These are phyloP conservation scores for Gila robusta DNA, from an alignment of 2,797 vertebrate species.

Conservation along the genomic window DNA sequence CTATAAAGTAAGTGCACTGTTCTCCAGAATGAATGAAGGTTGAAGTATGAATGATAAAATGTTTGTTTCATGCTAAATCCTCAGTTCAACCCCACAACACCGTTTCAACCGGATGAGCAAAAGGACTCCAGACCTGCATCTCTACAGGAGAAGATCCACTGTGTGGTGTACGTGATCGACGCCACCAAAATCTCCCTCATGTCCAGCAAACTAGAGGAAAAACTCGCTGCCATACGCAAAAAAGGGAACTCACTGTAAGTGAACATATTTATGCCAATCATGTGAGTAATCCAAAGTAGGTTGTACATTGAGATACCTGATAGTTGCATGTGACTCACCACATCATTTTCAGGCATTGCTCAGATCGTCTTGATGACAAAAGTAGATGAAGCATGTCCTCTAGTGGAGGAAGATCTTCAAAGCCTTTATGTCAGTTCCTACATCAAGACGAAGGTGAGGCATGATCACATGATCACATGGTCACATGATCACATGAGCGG, in stretches of 20 bases:
- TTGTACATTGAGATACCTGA: not conserved
- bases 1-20: constrained; percentile 67
- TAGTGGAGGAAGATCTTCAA: constrained; percentile 60
- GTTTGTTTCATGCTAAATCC: not conserved
- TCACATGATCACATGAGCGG: not conserved
- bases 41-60: not conserved
- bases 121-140: constrained; percentile 29
- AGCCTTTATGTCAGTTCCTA: constrained; percentile 66
- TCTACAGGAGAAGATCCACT: constrained; percentile 67
- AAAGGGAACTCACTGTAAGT: constrained; percentile 67
- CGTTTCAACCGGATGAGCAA: constrained; percentile 53
- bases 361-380: constrained; percentile 74
- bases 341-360: constrained; percentile 65
- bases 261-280: not conserved
- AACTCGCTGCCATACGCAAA: constrained; percentile 64
- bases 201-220: constrained; percentile 62
- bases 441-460: constrained; percentile 66
- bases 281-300: not conserved
- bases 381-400: constrained; percentile 71
- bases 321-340: not conserved
- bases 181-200: constrained; percentile 68
- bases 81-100: constrained; percentile 67
- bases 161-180: constrained; percentile 70
- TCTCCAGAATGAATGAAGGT: not conserved
- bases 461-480: not conserved